These are phyloP conservation scores for Cossypha polioptera DNA, from an alignment of 2,797 vertebrate genomes.

Conservation along the genomic window DNA sequence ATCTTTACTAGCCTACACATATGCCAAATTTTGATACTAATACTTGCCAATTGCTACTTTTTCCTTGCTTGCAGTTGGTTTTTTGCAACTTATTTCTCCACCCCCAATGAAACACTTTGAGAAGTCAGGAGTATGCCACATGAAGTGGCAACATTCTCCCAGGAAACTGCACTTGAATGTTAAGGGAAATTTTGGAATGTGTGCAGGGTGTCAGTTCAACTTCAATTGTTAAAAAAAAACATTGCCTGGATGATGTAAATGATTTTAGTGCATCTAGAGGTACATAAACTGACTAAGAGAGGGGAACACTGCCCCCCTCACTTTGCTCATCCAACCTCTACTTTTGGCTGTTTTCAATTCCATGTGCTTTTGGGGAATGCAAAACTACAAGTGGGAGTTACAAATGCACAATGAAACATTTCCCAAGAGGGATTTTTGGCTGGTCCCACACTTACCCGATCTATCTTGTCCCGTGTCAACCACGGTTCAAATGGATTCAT, in stretches of 20 bases:
- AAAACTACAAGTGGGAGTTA: neutral
- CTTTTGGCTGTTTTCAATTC: neutral
- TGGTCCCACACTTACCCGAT: constrained; percentile 81
- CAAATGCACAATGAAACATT: neutral
- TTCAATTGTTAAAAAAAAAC: neutral
- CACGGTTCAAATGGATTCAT: constrained; percentile 89
- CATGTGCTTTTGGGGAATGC: neutral
- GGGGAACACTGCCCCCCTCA: neutral
- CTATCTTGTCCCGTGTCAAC: constrained; percentile 90
- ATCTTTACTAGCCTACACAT: neutral
- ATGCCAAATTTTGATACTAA: neutral
- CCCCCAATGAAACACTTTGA: neutral
- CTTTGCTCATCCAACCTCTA: neutral
- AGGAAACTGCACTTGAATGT: neutral
- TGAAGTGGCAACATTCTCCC: neutral
- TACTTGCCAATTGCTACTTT: neutral
- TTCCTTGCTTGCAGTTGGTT: neutral
- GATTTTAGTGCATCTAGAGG: neutral
- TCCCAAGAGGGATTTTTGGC: neutral
- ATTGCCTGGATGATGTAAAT: neutral
- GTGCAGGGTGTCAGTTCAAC: neutral
- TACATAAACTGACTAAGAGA: neutral
- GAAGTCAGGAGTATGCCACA: neutral
- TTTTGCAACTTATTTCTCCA: neutral
- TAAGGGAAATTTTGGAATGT: neutral